Conservation (phyloP, 1,140 invertebrate genomes). For the Argopecten irradians region DNA sequence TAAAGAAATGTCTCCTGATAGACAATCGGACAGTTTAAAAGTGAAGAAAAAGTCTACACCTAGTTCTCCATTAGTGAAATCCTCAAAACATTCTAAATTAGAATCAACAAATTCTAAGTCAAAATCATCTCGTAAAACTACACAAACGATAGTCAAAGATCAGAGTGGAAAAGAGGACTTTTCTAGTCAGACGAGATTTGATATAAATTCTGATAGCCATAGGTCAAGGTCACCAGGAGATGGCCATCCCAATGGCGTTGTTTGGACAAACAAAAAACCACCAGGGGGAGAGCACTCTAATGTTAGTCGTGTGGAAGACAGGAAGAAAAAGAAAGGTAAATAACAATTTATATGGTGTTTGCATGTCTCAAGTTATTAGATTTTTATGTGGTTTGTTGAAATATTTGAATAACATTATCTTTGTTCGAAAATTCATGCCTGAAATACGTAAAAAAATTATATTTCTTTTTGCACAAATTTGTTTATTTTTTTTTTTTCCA, state of each 20-base stretch:
- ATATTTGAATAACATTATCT: not conserved
- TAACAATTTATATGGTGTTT: not conserved
- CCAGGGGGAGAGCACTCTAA: not conserved
- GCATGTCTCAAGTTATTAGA: not conserved
- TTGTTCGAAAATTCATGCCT: not conserved
- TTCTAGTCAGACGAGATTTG: slow-evolving; percentile 57
- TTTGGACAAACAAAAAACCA: not conserved
- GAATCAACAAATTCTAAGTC: not conserved
- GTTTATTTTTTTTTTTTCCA: not conserved
- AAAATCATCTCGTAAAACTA: not conserved
- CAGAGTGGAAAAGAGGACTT: slow-evolving; percentile 39
- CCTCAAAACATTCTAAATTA: slow-evolving; percentile 27
- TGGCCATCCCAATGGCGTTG: not conserved
- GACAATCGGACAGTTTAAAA: not conserved
- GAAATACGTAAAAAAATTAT: not conserved
- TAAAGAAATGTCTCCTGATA: slow-evolving; percentile 44
- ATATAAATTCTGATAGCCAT: slow-evolving; percentile 44
- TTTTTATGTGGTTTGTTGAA: not conserved
- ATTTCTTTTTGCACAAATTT: not conserved
- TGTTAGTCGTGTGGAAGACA: not conserved
- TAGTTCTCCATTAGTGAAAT: slow-evolving; percentile 27
- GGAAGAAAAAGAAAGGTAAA: not conserved
- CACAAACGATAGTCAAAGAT: slow-evolving; percentile 10
- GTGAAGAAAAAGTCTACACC: slow-evolving; percentile 30
- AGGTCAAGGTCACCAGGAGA: not conserved